Conservation (phyloP, 92 coral and sea anemone genomes). For the Hydrozoanthus gracilis region DNA sequence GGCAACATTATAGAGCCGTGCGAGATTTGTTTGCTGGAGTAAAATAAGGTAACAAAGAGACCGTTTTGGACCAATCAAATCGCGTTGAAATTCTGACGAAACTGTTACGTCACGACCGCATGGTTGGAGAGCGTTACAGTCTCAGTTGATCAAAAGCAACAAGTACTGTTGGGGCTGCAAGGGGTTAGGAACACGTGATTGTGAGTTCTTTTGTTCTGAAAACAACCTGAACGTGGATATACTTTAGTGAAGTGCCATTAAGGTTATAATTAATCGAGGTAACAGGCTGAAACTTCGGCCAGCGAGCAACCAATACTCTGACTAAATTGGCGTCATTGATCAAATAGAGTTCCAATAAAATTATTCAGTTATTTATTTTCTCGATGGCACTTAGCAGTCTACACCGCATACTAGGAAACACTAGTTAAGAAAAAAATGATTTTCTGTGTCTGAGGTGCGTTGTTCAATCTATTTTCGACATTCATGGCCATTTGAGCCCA, state of each 20-base stretch:
- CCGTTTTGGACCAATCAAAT: conserved; percentile 5
- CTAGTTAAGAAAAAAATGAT: background rate
- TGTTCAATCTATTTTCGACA: background rate
- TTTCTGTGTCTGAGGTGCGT: background rate
- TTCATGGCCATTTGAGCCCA: background rate
- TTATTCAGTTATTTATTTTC: background rate
- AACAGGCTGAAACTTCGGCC: conserved; percentile 1
- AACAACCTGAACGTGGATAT: conserved; percentile 14
- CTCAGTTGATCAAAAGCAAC: conserved; percentile 31
- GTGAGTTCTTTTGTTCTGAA: conserved; percentile 8
- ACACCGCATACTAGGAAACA: background rate
- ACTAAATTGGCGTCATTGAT: conserved; percentile 19
- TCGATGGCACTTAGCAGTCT: background rate
- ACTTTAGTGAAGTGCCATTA: conserved; percentile 14
- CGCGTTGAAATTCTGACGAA: conserved; percentile 23
- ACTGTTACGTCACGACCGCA: conserved; percentile 16
- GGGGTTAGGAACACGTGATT: conserved; percentile 7
- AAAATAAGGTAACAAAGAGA: conserved; percentile 14
- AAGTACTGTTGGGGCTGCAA: conserved; percentile 12
- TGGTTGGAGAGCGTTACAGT: background rate
- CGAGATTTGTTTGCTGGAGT: conserved; percentile 30
- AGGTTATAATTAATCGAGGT: conserved; percentile 15
- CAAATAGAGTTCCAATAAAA: conserved; percentile 12
- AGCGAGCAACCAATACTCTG: conserved; percentile 12
- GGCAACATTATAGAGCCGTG: conserved; percentile 14